phyloP scores from a whole-genome alignment of 2,113 vertebrate species.

The Centropristis striata region DNA sequence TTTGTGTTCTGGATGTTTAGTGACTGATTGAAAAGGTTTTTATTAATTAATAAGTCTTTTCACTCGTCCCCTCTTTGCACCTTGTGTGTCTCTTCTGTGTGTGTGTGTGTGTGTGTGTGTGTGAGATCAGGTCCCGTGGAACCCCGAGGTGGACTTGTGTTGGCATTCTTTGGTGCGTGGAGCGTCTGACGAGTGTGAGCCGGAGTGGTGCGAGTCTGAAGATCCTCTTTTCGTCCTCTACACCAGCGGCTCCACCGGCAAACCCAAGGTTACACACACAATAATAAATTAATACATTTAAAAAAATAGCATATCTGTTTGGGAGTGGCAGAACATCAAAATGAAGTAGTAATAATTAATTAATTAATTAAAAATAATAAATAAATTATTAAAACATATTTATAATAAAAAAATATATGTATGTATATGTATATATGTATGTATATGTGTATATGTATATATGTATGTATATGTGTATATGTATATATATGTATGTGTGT shows the following conservation, averaged over 20 bases:
- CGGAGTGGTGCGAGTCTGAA: constrained; percentile 95
- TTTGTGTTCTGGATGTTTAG: not conserved
- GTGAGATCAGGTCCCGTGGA: constrained; percentile 89
- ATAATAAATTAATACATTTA: no score
- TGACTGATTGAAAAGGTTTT: not conserved
- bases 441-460: no score
- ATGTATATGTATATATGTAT: no score
- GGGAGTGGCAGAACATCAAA: no score
- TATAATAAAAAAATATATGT: no score
- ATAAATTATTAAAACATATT: no score
- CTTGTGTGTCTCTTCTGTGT: not conserved
- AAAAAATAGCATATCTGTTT: no score
- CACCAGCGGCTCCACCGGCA: constrained; percentile 97
- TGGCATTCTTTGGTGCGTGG: constrained; percentile 91
- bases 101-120: not conserved
- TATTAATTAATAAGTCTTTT: not conserved
- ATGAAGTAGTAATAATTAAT: no score
- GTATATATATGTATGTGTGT: no score
- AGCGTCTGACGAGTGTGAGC: constrained; percentile 91
- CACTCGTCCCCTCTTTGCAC: not conserved
- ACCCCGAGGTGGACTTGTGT: constrained; percentile 89
- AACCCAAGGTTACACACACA: constrained; percentile 99
- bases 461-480: no score
- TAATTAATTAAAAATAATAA: no score
- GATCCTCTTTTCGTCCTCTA: constrained; percentile 97